Evolutionary conservation across 2,888 invertebrate genomes (phyloP).

Genomic region (Rapana venosa): DNA sequence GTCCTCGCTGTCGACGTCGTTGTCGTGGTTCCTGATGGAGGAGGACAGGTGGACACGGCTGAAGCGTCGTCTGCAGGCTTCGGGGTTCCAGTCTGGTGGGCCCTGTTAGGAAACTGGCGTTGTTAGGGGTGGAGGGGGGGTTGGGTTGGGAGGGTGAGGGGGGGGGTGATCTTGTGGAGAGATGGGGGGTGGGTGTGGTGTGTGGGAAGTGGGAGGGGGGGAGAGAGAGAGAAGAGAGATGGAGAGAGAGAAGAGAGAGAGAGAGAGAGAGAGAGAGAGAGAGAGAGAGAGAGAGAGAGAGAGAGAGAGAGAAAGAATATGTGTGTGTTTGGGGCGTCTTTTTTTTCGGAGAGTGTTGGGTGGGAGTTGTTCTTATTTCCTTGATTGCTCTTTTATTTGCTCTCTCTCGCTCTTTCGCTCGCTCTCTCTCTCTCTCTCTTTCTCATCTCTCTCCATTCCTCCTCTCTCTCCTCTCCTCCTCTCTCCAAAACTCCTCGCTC

Average conservation of each 20-base stretch:
- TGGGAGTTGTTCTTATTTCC: no score
- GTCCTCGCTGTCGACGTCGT: not conserved
- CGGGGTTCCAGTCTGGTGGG: not conserved
- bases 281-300: not conserved
- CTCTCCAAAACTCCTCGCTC: no score
- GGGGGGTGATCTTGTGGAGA: not conserved
- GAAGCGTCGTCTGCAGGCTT: not conserved
- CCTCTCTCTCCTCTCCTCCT: no score
- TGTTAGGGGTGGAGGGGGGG: not conserved
- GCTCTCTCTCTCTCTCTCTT: no score
- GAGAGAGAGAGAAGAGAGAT: not conserved
- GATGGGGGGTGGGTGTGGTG: not conserved
- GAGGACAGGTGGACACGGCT: not conserved
- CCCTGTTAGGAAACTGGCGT: not conserved
- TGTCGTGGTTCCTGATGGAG: not conserved
- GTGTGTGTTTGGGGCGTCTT: no score
- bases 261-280: not conserved
- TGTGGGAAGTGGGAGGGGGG: not conserved
- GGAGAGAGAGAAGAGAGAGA: not conserved
- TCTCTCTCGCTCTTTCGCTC: no score
- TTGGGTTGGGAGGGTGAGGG: not conserved
- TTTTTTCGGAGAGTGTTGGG: no score
- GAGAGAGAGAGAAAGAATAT: not conserved
- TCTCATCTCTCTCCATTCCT: no score
- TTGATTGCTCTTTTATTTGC: no score